phyloP scores from a whole-genome alignment of 2,797 vertebrate genomes.

The Leptatherina wallacei region DNA sequence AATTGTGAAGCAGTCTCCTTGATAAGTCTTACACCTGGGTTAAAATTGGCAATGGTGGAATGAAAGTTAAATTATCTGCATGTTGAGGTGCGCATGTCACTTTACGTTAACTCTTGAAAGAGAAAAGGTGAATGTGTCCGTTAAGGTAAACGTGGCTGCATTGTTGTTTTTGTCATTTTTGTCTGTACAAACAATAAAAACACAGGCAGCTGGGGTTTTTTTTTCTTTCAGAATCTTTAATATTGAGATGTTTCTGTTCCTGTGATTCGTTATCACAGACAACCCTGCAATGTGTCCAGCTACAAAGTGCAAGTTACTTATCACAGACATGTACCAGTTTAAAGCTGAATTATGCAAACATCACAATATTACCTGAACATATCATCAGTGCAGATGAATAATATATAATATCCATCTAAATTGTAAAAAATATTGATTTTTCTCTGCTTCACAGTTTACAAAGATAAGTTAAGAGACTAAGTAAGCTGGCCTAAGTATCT shows the following conservation, averaged over 20 bases:
- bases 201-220: slow-evolving; percentile 41
- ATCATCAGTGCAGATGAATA: slow-evolving; percentile 19
- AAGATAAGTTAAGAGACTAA: background rate
- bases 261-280: background rate
- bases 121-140: slow-evolving; percentile 42
- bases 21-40: slow-evolving; percentile 22
- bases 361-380: slow-evolving; percentile 28
- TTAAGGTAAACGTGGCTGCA: slow-evolving; percentile 45
- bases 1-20: slow-evolving; percentile 23
- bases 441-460: slow-evolving; percentile 15
- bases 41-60: slow-evolving; percentile 35
- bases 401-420: background rate
- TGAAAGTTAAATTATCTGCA: slow-evolving; percentile 50
- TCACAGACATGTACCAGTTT: background rate
- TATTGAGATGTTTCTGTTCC: slow-evolving; percentile 13
- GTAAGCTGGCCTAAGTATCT: slow-evolving; percentile 17
- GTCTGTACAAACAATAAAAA: slow-evolving; percentile 71
- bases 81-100: slow-evolving; percentile 67
- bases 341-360: slow-evolving; percentile 28
- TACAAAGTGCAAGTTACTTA: background rate
- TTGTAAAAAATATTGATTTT: slow-evolving; percentile 34
- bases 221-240: slow-evolving; percentile 38
- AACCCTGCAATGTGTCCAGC: background rate
- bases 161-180: slow-evolving; percentile 59
- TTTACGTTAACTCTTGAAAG: slow-evolving; percentile 29